Base-by-base conservation (phyloP, 1,140 invertebrate genomes). In the Lutraria rhynchaena region DNA sequence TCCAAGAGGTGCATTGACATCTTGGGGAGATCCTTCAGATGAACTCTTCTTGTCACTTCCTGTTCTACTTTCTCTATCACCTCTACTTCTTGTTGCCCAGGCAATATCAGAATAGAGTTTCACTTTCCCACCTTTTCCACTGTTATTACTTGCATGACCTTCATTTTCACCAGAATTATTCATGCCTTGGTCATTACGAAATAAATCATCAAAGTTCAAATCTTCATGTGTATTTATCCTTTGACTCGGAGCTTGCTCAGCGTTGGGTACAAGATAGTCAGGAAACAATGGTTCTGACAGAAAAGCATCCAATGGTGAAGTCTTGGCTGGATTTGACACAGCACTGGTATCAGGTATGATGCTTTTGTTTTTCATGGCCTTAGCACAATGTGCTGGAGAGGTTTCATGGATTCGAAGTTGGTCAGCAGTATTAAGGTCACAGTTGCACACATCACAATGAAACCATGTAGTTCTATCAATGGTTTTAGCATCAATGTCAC, bases 261-360 rank as follows among this genome's bases (percentile, higher is more conserved):
- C 53, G 24, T 29, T 51, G 35, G 70, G 60, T 37, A 69, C 29
- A 69, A 70, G 67, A 27, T 80, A 22, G 69, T 61, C 33, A 29
- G 76, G 76, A 80, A 80, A 80, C 53, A 80, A 29, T 35, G 53
- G 46, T 33, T 80, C 76, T n/a, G 63, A 57, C 3, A 80, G 29
- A 33, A 80, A 80, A 22, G 19, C 41, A 29, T 80, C 49, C 29
- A 80, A 37, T 0, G 76, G 76, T 63, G 33, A 63, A 27, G 17
- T 33, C 27, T 15, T n/a, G 19, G 29, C 33, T 3, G 22, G 60
- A 19, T 29, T 27, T 33, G 11, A n/a, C 35, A 3, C 35, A 15
- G 17, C 31, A 63, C 22, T 27, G 24, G 37, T 41, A 41, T 41
- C 37, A 41, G 37, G 37, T 7, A 41, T 15, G 15, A 7, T 5